These are phyloP conservation scores for Tholera decimalis DNA, from an alignment of 2,888 invertebrate genomes.

Conservation along the genomic window DNA sequence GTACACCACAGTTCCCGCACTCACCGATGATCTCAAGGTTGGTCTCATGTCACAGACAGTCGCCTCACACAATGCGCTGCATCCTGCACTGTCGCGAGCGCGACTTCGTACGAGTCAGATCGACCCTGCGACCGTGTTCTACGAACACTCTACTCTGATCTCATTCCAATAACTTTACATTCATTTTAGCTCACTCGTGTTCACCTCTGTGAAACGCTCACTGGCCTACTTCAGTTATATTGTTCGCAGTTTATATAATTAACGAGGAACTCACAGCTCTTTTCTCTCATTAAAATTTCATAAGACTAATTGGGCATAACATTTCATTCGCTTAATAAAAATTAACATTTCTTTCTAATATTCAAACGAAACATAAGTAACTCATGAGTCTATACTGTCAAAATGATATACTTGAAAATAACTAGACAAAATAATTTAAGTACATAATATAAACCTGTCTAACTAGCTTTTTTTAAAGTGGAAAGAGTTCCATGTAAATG, in stretches of 20 bases:
- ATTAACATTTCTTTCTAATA: constrained; percentile 27
- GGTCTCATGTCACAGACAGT: constrained; percentile 73
- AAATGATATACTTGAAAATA: constrained; percentile 6
- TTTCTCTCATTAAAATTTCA: constrained; percentile 55
- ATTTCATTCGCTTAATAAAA: constrained; percentile 27
- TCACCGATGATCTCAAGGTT: constrained; percentile 92
- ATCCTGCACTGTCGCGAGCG: constrained; percentile 80
- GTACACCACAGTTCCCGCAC: constrained; percentile 87
- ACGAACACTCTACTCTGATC: constrained; percentile 82
- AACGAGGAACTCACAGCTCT: constrained; percentile 40
- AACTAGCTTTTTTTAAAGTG: constrained; percentile 28
- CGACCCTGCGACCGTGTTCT: constrained; percentile 82
- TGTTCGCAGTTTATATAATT: constrained; percentile 63
- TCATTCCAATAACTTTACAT: constrained; percentile 78
- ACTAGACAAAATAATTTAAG: constrained; percentile 11
- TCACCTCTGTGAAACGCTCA: constrained; percentile 71
- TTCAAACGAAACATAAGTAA: neutral
- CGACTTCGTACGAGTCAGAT: constrained; percentile 78
- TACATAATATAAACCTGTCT: constrained; percentile 37
- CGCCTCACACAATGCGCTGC: constrained; percentile 44
- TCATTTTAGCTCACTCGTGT: constrained; percentile 62
- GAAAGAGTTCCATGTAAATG: constrained; percentile 23
- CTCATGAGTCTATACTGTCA: neutral
- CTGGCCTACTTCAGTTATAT: constrained; percentile 62
- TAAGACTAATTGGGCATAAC: constrained; percentile 58